Evolutionary conservation across 92 coral and sea anemone species (phyloP).

Genomic region (Palythoa heliodiscus): DNA sequence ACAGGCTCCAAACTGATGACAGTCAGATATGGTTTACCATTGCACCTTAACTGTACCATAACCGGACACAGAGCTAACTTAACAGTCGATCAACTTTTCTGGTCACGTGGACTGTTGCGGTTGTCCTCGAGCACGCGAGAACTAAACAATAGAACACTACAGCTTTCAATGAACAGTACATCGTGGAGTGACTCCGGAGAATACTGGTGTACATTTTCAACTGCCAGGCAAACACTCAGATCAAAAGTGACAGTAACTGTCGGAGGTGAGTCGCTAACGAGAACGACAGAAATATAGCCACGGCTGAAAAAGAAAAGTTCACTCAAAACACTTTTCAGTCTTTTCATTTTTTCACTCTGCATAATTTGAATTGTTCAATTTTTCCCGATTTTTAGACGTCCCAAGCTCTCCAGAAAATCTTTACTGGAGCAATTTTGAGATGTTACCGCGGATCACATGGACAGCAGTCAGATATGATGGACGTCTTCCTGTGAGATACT

Average conservation of each 20-base stretch:
- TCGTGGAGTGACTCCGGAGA: conserved; percentile 32
- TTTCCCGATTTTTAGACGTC: background rate
- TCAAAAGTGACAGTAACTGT: conserved; percentile 17
- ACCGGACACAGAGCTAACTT: background rate
- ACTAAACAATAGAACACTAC: conserved; percentile 13
- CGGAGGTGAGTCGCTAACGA: conserved; percentile 20
- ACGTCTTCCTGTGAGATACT: conserved; percentile 13
- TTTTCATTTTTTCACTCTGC: background rate
- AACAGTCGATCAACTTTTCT: background rate
- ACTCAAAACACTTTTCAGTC: background rate
- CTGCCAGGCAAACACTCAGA: background rate
- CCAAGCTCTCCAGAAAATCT: conserved; percentile 32
- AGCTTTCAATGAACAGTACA: conserved; percentile 18
- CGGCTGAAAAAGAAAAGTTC: no score
- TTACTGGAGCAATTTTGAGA: conserved; percentile 28
- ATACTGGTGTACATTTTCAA: conserved; percentile 15
- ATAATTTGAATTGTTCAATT: background rate
- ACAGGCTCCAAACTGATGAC: conserved; percentile 25
- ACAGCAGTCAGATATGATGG: conserved; percentile 10
- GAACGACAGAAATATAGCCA: no score
- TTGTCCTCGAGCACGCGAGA: conserved; percentile 6
- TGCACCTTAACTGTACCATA: conserved; percentile 39
- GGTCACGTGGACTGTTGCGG: conserved; percentile 20
- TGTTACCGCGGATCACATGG: conserved; percentile 34
- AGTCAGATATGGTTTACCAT: conserved; percentile 7